Conservation (phyloP, 2,113 vertebrate genomes). For the Gavia stellata region DNA sequence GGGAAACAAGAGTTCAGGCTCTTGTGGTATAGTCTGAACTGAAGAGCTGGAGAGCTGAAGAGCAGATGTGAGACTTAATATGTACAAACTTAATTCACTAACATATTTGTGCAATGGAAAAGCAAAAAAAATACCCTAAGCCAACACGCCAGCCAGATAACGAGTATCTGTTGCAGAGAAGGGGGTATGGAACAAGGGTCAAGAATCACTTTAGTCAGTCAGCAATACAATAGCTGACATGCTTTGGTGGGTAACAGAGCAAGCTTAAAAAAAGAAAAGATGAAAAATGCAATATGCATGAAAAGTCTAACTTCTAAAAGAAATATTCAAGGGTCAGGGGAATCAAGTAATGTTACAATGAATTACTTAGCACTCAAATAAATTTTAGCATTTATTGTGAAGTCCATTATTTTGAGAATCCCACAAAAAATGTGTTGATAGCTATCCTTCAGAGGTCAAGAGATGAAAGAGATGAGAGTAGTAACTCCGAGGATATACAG, state of each 20-base stretch:
- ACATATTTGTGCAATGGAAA: neutral
- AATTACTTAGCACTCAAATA: neutral
- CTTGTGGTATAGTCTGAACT: neutral
- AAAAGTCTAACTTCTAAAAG: neutral
- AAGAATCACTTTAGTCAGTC: neutral
- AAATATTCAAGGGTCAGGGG: neutral
- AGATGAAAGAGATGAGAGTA: neutral
- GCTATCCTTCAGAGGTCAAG: neutral
- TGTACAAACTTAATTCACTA: neutral
- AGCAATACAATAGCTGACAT: neutral
- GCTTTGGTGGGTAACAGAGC: neutral
- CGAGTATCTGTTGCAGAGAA: neutral
- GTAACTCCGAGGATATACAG: neutral
- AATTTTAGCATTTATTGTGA: neutral
- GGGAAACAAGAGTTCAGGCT: neutral
- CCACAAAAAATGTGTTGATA: neutral
- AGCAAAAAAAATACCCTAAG: neutral
- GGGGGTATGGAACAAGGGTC: neutral
- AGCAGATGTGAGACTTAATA: neutral
- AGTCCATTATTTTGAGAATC: neutral
- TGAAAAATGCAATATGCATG: neutral
- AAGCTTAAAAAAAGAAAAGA: neutral
- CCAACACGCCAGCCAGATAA: neutral
- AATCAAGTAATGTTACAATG: neutral
- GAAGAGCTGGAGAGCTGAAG: neutral